Evolutionary conservation across 2,113 vertebrate genomes (phyloP), one percentile per base, ranked within the genome.

Genomic region (Gymnogyps californianus): DNA sequence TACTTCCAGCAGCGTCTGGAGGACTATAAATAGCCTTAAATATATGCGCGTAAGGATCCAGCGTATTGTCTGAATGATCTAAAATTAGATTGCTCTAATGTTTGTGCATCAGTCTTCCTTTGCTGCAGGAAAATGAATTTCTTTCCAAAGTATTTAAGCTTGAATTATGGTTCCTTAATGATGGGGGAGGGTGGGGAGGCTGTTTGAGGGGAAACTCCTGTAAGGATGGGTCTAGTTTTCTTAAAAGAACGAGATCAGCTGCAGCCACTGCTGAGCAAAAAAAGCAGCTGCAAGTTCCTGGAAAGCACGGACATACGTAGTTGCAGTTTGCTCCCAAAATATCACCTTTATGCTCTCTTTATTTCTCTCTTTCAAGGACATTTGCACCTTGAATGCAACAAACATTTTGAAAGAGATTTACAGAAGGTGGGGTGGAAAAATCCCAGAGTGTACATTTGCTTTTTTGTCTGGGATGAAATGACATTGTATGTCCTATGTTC

Each of bases 41-140:
- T 94, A 95, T 85, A 94, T 66, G 76, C 1, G 9, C 3, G 10
- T 65, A 74, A 80, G 95, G 92, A 97, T 94, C 66, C 90, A 96
- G 83, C 5, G 2, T 69, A 92, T 97, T 97, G 94, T 97, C 95
- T 96, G 95, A 95, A 93, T 64, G 92, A 72, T 66, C 94, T 93
- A 97, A 97, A 97, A 97, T 95, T 95, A 97, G 90, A 89, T 95
- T 89, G 95, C 61, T 64, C 52, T 81, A 83, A 86, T 75, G 92
- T 95, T 94, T 93, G 86, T 51, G 81, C 86, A 93, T 94, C 54
- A 31, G 58, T 94, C 86, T 89, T 94, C 85, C 86, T 94, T 84
- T 78, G 34, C 83, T 93, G 85, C 59, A 83, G 90, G 80, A 95
- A 93, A 92, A 97, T 47, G 19, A 86, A 90, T 95, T 88, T 77